A percentile compares a stretch with the other conserved stretches of the same genome.
Evolutionary conservation across 2,888 invertebrate genomes (phyloP).

Genomic region (Lasioglossum villosulum): DNA sequence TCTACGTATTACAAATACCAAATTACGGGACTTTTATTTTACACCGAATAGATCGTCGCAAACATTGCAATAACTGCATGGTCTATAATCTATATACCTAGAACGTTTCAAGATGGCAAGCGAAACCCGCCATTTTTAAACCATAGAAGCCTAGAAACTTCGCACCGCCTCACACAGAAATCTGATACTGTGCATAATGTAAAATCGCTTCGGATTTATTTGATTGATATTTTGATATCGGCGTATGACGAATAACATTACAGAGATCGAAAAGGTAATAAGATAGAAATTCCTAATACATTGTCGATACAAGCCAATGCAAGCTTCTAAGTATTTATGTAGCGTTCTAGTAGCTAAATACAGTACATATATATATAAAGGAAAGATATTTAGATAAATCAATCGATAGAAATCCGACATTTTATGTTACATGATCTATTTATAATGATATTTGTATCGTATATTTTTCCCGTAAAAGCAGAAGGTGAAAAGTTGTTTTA

Average conservation of each 20-base stretch:
- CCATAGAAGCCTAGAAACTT: neutral
- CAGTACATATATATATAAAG: neutral
- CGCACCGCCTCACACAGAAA: neutral
- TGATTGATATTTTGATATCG: neutral
- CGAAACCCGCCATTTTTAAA: slow-evolving; percentile 47
- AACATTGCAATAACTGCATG: slow-evolving; percentile 27
- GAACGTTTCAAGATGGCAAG: slow-evolving; percentile 41
- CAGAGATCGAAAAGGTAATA: neutral
- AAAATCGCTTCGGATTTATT: neutral
- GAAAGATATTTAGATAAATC: neutral
- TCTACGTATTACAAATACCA: slow-evolving; percentile 19
- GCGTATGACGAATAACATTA: neutral
- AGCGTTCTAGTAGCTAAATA: no score
- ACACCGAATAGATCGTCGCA: slow-evolving; percentile 2
- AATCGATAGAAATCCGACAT: neutral
- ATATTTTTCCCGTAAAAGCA: neutral
- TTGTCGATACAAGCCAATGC: neutral
- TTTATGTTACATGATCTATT: neutral
- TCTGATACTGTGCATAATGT: neutral
- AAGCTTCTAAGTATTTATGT: no score
- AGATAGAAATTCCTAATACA: neutral
- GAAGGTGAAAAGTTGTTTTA: neutral
- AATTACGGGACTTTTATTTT: slow-evolving; percentile 23
- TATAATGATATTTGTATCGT: neutral
- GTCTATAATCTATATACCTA: slow-evolving; percentile 6